Conservation (phyloP, 1,140 invertebrate genomes). For the Lucilia sericata region DNA sequence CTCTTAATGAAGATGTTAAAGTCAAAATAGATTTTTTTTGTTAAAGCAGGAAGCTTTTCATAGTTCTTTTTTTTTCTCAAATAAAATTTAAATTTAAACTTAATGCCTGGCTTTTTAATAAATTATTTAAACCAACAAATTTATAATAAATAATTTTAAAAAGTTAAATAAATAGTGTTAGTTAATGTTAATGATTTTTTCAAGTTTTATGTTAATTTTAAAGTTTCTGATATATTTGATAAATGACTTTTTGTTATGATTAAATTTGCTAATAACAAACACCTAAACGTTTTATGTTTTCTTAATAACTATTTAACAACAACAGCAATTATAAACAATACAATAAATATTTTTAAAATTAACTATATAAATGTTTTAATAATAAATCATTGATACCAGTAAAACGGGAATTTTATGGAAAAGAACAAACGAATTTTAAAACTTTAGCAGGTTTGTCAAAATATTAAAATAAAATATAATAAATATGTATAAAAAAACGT, state of each 20-base stretch:
- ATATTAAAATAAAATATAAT: not conserved
- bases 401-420: not conserved
- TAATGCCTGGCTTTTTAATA: not conserved
- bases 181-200: not conserved
- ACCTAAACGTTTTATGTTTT: not conserved
- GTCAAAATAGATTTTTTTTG: not conserved
- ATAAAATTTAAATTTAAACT: not conserved
- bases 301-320: not conserved
- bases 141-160: not conserved
- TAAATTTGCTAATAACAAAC: not conserved
- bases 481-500: not conserved
- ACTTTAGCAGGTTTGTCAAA: not conserved
- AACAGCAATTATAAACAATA: not conserved
- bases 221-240: not conserved
- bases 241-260: not conserved
- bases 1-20: constrained; percentile 1
- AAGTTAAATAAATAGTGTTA: not conserved
- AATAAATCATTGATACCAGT: not conserved
- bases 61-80: not conserved
- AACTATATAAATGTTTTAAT: not conserved
- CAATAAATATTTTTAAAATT: not conserved
- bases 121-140: not conserved
- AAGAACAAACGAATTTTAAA: not conserved
- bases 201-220: not conserved
- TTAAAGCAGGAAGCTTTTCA: constrained; percentile 11